Percentiles rank a stretch among this genome's conserved stretches.
Conservation (phyloP, 2,797 vertebrate genomes). For the Catamblyrhynchus diadema region DNA sequence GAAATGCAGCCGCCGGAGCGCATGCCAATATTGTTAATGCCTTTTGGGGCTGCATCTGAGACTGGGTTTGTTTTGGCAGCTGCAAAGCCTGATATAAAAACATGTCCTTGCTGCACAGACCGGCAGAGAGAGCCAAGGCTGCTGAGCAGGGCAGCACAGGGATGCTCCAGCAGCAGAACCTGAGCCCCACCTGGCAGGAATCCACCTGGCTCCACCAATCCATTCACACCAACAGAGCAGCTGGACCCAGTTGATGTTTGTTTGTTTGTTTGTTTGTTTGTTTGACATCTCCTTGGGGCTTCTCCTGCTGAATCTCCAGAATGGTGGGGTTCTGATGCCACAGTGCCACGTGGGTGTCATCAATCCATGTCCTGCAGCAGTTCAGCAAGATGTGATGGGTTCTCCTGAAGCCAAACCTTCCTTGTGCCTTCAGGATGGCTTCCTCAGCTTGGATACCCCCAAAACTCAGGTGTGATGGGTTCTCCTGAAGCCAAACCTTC, state of each 20-base stretch:
- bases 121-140: neutral
- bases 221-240: neutral
- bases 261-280: neutral
- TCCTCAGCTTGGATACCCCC: neutral
- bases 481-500: neutral
- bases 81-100: neutral
- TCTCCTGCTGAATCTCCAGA: neutral
- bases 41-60: conserved; percentile 9
- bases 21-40: neutral
- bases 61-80: conserved; percentile 28
- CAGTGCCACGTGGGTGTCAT: neutral
- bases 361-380: accelerated
- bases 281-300: neutral
- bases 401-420: neutral
- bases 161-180: neutral
- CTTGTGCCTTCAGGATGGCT: neutral
- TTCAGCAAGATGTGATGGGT: neutral
- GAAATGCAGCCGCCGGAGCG: neutral
- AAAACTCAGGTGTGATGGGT: neutral
- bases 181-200: neutral
- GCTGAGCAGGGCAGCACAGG: neutral
- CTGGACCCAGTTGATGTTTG: neutral
- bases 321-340: neutral
- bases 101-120: neutral
- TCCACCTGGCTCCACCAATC: neutral